These are phyloP conservation scores for Phocoena phocoena DNA, from an alignment of 2,113 vertebrate species.

Conservation along the genomic window DNA sequence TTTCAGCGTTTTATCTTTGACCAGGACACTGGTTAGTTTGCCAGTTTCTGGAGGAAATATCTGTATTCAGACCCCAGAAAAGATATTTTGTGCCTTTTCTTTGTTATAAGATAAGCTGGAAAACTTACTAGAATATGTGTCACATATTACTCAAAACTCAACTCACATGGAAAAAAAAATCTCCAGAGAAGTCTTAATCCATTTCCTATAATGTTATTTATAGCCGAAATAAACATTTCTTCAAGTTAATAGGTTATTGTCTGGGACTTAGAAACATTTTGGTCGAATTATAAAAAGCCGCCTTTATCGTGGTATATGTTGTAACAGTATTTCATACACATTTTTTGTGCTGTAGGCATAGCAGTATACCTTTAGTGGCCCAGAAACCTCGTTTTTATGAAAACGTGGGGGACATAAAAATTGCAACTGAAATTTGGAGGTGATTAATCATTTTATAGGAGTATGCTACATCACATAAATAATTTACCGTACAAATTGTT, in stretches of 20 bases:
- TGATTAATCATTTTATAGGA: not conserved
- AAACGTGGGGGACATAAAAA: not conserved
- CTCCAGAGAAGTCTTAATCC: not conserved
- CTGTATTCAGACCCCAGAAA: not conserved
- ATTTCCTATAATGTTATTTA: not conserved
- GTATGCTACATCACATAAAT: not conserved
- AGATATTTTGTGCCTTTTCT: not conserved
- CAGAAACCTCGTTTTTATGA: not conserved
- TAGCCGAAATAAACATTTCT: conserved; percentile 34
- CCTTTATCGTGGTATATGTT: not conserved
- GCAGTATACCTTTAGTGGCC: not conserved
- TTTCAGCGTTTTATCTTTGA: not conserved
- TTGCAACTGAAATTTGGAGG: not conserved
- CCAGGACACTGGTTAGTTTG: not conserved
- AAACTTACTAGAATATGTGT: not conserved
- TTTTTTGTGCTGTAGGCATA: not conserved
- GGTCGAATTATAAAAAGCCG: not conserved
- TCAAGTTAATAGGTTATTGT: not conserved
- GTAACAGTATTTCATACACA: not conserved
- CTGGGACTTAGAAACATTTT: not conserved
- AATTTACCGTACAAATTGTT: not conserved
- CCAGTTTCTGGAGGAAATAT: not conserved
- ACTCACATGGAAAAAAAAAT: not conserved
- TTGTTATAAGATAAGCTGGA: not conserved
- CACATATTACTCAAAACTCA: conserved; percentile 3